Base-by-base conservation (phyloP, 2,113 vertebrate species). In the Pollimyrus isidori region DNA sequence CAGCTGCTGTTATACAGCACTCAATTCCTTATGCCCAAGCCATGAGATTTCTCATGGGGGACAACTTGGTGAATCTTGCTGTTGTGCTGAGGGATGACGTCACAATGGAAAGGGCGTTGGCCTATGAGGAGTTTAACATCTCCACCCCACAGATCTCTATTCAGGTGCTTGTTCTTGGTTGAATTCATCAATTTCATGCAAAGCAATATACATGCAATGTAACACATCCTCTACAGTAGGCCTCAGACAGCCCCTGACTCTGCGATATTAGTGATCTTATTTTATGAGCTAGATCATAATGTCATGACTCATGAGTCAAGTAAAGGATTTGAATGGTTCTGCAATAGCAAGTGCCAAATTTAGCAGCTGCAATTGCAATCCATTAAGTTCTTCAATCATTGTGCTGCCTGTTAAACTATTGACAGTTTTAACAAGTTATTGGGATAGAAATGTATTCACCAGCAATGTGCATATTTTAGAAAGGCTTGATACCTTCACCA, bases 51-150 rank as follows among this genome's bases (percentile, higher is more conserved):
- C 87, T 93, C 62, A 56, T 90, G 52, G 95, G 93, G 35, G 94
- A 95, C 1, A 30, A 92, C 62, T 84, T 96, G 90, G 90, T 96
- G 87, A 96, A 96, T 91, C 93, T 96, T 4, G 95, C 95, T 1
- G 95, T 93, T 0, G 96, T 96, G 15, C 23, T 95, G 87, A 91
- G 94, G 90, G 95, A 96, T 65, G 39, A 35, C 48, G n/a, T 6
- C 65, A 94, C 84, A 84, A 89, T 91, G 0, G 92, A 95, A 87
- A 89, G 90, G n/a, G 76, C 91, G 6, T 90, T 96, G 87, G 93
- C 92, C 35, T 91, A 91, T 3, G 93, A 96, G 86, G 96, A 96
- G 93, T 95, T 96, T 88, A 95, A 95, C 80, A 91, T 96, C 6
- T 23, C 48, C 89, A 92, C 35, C 9, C 92, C 95, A 49, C 1